Conservation (phyloP, 1,140 invertebrate genomes). For the Bemisia tabaci region DNA sequence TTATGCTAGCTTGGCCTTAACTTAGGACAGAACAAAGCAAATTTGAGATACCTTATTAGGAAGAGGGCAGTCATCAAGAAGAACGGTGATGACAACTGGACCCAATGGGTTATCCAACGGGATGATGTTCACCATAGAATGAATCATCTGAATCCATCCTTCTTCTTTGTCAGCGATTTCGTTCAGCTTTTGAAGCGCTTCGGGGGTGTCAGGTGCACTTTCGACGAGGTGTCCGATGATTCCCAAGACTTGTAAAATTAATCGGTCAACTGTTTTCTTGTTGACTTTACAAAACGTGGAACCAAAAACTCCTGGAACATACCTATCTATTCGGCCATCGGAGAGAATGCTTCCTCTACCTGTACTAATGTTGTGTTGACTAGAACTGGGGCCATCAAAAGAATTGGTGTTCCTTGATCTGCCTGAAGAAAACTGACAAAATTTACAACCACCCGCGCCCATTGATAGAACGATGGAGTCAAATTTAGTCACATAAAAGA, state of each 20-base stretch:
- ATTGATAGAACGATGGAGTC: conserved; percentile 1
- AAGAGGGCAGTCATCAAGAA: conserved; percentile 82
- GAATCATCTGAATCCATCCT: conserved; percentile 81
- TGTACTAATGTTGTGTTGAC: not conserved
- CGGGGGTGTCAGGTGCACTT: conserved; percentile 34
- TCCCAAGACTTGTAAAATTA: not conserved
- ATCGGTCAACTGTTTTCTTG: not conserved
- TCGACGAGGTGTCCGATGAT: not conserved
- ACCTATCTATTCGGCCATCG: conserved; percentile 4
- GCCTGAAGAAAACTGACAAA: conserved; percentile 8
- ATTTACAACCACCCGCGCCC: conserved; percentile 14
- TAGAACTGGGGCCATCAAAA: not conserved
- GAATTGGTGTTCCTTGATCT: conserved; percentile 2
- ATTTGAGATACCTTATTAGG: conserved; percentile 83
- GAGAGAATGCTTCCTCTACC: conserved; percentile 8
- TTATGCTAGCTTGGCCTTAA: too few species aligned
- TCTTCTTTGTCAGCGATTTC: conserved; percentile 77
- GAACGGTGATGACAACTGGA: conserved; percentile 75
- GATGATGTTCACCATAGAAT: conserved; percentile 74
- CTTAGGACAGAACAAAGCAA: too few species aligned
- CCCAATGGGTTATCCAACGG: conserved; percentile 76
- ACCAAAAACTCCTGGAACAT: conserved; percentile 8
- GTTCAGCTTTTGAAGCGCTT: conserved; percentile 66
- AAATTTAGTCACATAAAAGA: too few species aligned
- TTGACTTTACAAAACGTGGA: conserved; percentile 11